phyloP scores from a whole-genome alignment of 2,797 vertebrate species.

The Ficedula albicollis region DNA sequence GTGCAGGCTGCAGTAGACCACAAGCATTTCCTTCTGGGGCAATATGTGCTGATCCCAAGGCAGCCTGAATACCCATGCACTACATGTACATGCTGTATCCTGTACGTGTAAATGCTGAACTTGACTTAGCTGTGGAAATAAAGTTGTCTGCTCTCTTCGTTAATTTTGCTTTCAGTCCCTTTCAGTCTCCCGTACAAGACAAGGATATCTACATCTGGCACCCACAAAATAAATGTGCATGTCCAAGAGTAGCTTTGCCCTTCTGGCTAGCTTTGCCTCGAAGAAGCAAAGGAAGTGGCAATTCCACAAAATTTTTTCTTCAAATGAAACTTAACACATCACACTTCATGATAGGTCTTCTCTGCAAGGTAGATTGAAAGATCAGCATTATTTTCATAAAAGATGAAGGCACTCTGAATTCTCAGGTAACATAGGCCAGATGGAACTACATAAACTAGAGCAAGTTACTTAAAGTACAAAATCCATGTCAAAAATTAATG shows the following conservation, averaged over 20 bases:
- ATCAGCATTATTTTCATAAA: neutral
- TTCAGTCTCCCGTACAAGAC: neutral
- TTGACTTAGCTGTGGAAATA: neutral
- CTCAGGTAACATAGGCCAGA: neutral
- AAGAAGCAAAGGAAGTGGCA: neutral
- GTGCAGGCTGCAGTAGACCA: neutral
- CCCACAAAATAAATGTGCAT: neutral
- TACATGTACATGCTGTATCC: neutral
- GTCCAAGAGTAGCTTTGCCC: neutral
- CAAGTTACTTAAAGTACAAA: neutral
- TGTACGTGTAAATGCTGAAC: neutral
- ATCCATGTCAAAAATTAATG: neutral
- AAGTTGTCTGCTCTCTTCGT: neutral
- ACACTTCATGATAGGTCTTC: too few relatives aligned
- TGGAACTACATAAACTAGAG: neutral
- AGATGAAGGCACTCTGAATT: neutral
- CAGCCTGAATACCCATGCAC: neutral
- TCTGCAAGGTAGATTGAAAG: neutral
- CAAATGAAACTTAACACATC: neutral
- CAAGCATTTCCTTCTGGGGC: accelerated
- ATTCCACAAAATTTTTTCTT: neutral
- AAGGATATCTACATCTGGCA: too few relatives aligned
- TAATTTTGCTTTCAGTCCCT: neutral
- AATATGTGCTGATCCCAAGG: neutral
- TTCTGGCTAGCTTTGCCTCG: neutral